Conservation (phyloP, 1,140 invertebrate species). For the Arctopsyche grandis region DNA sequence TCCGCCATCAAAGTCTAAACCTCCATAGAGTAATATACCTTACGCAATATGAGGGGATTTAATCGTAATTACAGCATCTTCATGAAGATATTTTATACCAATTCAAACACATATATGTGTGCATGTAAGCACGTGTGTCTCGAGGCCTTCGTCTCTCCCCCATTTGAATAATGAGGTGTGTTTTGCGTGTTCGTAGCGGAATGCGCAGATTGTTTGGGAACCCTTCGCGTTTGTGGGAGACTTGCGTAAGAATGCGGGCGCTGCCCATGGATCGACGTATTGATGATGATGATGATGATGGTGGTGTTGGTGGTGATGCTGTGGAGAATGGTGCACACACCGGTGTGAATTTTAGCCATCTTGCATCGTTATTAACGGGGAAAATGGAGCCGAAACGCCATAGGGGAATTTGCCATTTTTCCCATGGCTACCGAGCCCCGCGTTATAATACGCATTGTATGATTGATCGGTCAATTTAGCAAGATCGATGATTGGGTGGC, state of each 20-base stretch:
- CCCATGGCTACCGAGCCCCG: slow-evolving; percentile 16
- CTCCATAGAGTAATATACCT: no score
- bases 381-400: slow-evolving; percentile 6
- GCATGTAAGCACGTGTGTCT: slow-evolving; percentile 31
- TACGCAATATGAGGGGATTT: no score
- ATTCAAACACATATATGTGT: background rate
- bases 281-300: slow-evolving; percentile 20
- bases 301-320: background rate
- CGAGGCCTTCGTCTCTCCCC: slow-evolving; percentile 28
- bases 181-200: slow-evolving; percentile 36
- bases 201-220: slow-evolving; percentile 48
- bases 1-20: no score
- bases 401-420: background rate
- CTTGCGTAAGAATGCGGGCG: slow-evolving; percentile 11
- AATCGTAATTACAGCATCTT: no score
- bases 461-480: background rate
- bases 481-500: background rate
- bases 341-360: slow-evolving; percentile 2
- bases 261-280: background rate
- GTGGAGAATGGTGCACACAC: background rate
- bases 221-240: slow-evolving; percentile 25
- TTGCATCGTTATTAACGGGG: slow-evolving; percentile 7
- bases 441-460: background rate
- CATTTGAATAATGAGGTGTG: slow-evolving; percentile 51
- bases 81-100: background rate